Evolutionary conservation across 1,140 invertebrate genomes (phyloP).

Genomic region (Papilio aristodemus): DNA sequence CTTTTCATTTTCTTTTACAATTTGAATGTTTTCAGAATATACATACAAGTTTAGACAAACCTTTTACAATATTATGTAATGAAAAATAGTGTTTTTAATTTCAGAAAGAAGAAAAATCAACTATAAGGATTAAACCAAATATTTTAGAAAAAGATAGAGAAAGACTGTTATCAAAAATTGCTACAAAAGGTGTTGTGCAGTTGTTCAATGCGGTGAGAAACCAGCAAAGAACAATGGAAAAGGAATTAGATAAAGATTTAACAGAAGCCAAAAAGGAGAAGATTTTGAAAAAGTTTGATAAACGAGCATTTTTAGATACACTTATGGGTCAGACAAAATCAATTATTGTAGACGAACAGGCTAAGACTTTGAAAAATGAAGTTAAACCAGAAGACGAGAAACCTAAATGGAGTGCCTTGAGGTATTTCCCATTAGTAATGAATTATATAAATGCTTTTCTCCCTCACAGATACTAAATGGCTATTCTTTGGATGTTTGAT

Average conservation of each 20-base stretch:
- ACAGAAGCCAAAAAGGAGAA: slow-evolving; percentile 91
- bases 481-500: too few relatives aligned
- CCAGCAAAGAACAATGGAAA: slow-evolving; percentile 90
- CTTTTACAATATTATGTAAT: too few relatives aligned
- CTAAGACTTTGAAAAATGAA: slow-evolving; percentile 75
- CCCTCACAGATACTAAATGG: too few relatives aligned
- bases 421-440: slow-evolving; percentile 51
- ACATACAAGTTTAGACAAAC: too few relatives aligned
- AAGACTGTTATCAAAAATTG: slow-evolving; percentile 88
- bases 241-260: slow-evolving; percentile 87
- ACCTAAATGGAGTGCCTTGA: slow-evolving; percentile 81
- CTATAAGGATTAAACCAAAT: slow-evolving; percentile 87
- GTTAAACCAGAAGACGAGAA: slow-evolving; percentile 70
- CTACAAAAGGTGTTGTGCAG: slow-evolving; percentile 94
- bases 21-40: too few relatives aligned
- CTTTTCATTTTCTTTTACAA: too few relatives aligned
- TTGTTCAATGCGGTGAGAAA: slow-evolving; percentile 94
- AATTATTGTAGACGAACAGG: slow-evolving; percentile 79
- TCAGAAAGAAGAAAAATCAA: slow-evolving; percentile 83
- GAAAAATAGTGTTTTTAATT: too few relatives aligned
- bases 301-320: slow-evolving; percentile 90
- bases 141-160: slow-evolving; percentile 87
- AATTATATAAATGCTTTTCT: too few relatives aligned
- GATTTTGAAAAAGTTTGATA: slow-evolving; percentile 90
- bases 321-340: slow-evolving; percentile 88